Base-by-base conservation (phyloP, 2,888 invertebrate species). In the Steinernema carpocapsae region DNA sequence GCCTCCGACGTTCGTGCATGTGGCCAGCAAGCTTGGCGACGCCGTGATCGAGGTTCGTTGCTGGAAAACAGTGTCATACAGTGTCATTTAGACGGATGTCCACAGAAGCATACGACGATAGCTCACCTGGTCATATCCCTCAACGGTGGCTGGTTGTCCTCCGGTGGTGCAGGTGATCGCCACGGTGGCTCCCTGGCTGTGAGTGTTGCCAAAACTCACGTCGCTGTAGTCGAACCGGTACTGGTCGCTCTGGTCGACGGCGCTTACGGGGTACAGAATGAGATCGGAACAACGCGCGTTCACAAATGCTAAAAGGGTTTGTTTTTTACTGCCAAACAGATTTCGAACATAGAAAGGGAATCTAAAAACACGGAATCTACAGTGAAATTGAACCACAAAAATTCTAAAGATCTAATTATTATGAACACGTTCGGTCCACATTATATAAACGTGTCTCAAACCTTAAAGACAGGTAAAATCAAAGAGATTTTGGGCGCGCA, bases 201-300 rank as follows among this genome's bases (percentile, higher is more conserved):
- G 86, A 0, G 86, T 86, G 78, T 86, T 86, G 19, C 86, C 86
- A 76, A 86, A 86, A 1, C 82, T 81, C 24, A 86, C 86, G 70
- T 86, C 86, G 43, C 82, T 82, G 76, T 86, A 86, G 78, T 86
- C 86, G 77, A 86, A 86, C 85, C 86, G 79, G 78, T 86, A 86
- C 72, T 86, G 86, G 80, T 86, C 86, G 45, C 83, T 83, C 51
- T 87, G 86, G 80, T 86, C 86, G 7, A 86, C 86, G 7, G 86
- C 86, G n/a, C 84, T 85, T 0, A 86, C 85, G 7, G 86, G 86
- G 74, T 86, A 86, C 32, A 86, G 79, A 32, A 86, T 86, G 48
- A 86, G 77, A 73, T 86, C 86, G 37, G 86, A 85, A 73, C 86
- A 86, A 17, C 86, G 78, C 22, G 86, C 85, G 52, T 83, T 84